These are phyloP conservation scores for Pollicipes pollicipes DNA, from an alignment of 1,140 invertebrate genomes.

Conservation along the genomic window DNA sequence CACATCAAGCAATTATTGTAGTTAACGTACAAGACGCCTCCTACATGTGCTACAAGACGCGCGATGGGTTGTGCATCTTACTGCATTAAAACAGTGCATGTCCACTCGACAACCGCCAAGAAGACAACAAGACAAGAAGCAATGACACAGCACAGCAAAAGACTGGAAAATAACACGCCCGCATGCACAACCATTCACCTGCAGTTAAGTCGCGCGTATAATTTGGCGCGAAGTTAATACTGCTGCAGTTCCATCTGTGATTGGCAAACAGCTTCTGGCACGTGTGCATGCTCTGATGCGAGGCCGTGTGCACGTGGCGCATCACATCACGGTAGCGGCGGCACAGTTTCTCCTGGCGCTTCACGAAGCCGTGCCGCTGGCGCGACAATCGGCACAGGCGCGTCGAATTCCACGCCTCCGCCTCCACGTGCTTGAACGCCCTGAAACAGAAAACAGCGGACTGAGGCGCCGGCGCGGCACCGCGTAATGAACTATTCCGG, in stretches of 20 bases:
- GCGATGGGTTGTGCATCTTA: too few species aligned
- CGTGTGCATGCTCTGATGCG: conserved; percentile 41
- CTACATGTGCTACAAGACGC: too few species aligned
- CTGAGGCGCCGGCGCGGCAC: neutral
- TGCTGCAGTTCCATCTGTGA: conserved; percentile 70
- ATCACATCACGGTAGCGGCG: conserved; percentile 48
- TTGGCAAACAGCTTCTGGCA: conserved; percentile 52
- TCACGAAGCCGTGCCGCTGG: conserved; percentile 35
- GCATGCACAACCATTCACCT: conserved; percentile 32
- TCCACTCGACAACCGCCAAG: too few species aligned
- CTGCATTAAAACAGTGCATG: too few species aligned
- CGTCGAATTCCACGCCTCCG: conserved; percentile 18
- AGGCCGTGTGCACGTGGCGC: conserved; percentile 51
- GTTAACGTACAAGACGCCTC: too few species aligned
- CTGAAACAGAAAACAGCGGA: neutral
- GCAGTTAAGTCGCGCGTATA: conserved; percentile 52
- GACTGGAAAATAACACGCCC: too few species aligned
- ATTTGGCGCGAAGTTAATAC: conserved; percentile 46
- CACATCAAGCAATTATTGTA: too few species aligned
- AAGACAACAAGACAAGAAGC: too few species aligned
- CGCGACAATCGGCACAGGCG: conserved; percentile 26
- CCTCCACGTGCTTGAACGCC: neutral
- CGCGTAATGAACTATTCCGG: too few species aligned
- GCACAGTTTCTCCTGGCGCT: conserved; percentile 43
- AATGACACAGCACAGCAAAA: too few species aligned